These are phyloP conservation scores for Papilio dardanus DNA, from an alignment of 1,140 invertebrate genomes.

Conservation along the genomic window DNA sequence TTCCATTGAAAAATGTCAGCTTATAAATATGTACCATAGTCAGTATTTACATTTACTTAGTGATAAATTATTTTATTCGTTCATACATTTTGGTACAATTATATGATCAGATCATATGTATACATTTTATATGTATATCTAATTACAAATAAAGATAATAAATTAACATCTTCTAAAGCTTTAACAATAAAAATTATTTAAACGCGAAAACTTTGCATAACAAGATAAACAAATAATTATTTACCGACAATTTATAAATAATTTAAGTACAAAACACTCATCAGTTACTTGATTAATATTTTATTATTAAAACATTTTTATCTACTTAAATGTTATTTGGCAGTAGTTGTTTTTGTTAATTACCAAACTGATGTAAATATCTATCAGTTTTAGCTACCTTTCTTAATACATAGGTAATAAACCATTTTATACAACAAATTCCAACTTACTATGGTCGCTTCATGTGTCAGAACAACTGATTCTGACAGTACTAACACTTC, in stretches of 20 bases:
- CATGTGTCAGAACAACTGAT: constrained; percentile 60
- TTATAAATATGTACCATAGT: constrained; percentile 73
- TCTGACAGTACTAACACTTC: constrained; percentile 52
- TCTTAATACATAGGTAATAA: constrained; percentile 67
- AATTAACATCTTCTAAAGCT: constrained; percentile 43
- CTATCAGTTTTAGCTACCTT: constrained; percentile 60
- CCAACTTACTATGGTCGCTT: constrained; percentile 67
- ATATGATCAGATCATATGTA: constrained; percentile 40
- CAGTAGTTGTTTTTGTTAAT: constrained; percentile 43
- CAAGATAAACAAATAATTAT: constrained; percentile 35
- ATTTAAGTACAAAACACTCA: constrained; percentile 71
- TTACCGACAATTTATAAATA: constrained; percentile 52
- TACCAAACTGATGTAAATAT: constrained; percentile 47
- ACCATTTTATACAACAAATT: constrained; percentile 71
- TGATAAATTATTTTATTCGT: constrained; percentile 55
- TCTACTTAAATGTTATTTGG: constrained; percentile 64
- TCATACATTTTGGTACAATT: constrained; percentile 61
- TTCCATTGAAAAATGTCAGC: constrained; percentile 69
- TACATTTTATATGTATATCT: constrained; percentile 33
- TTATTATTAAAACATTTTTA: constrained; percentile 77
- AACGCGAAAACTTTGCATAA: constrained; percentile 47
- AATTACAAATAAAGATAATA: constrained; percentile 38
- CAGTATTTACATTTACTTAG: constrained; percentile 76
- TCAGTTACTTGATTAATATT: constrained; percentile 64
- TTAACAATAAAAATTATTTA: constrained; percentile 52